Percentiles rank a stretch among this genome's conserved stretches.
Evolutionary conservation across 2,797 vertebrate species (phyloP).

Genomic region (Leptodactylus fallax): DNA sequence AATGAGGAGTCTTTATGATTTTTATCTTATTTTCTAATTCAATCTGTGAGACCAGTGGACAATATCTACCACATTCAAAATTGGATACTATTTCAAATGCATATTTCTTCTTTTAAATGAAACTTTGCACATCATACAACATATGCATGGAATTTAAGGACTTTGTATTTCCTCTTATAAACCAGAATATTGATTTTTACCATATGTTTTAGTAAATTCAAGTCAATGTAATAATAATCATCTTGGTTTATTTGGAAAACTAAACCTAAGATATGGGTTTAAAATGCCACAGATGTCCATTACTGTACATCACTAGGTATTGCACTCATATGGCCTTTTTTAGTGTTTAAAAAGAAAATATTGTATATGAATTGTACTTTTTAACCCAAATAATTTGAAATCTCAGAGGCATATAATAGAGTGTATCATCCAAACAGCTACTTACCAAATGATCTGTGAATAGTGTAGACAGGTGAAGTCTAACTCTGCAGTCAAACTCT

Average conservation of each 20-base stretch:
- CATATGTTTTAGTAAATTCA: conserved; percentile 39
- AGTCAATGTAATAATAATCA: conserved; percentile 17
- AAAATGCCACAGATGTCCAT: not conserved
- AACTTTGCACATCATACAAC: conserved; percentile 34
- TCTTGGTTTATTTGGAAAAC: conserved; percentile 59
- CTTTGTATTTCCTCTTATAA: conserved; percentile 45
- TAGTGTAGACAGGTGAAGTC: not conserved
- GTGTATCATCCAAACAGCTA: not conserved
- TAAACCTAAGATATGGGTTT: not conserved
- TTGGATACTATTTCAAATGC: conserved; percentile 59
- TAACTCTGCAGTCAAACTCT: too few species aligned
- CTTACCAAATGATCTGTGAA: not conserved
- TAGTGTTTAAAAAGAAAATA: not conserved
- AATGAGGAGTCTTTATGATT: conserved; percentile 55
- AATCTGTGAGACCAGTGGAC: conserved; percentile 8
- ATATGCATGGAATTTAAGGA: conserved; percentile 45
- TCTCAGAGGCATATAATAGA: not conserved
- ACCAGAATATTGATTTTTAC: conserved; percentile 48
- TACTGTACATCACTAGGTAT: not conserved
- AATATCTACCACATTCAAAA: conserved; percentile 36
- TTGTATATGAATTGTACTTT: too few species aligned
- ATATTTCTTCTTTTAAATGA: conserved; percentile 64
- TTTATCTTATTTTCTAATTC: conserved; percentile 66
- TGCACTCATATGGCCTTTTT: not conserved
- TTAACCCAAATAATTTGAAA: not conserved